phyloP scores from a whole-genome alignment of 2,888 invertebrate species.

The Tetragonula carbonaria region DNA sequence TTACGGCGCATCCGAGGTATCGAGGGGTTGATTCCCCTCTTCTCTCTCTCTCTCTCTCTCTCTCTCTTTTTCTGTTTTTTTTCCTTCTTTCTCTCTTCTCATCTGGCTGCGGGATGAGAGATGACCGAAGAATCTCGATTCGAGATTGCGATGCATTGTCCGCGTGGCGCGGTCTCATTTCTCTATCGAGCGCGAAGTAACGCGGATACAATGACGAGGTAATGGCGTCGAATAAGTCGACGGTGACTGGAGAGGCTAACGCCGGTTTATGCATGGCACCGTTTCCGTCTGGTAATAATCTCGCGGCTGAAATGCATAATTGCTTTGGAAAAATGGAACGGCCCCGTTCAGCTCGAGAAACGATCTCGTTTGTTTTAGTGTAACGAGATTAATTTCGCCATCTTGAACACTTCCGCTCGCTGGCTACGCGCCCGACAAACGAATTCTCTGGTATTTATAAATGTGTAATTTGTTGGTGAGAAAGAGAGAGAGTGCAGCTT shows the following conservation, averaged over 20 bases:
- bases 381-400: constrained; percentile 25
- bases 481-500: not conserved
- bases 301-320: constrained; percentile 25
- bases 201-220: constrained; percentile 18
- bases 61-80: not conserved
- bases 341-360: not conserved
- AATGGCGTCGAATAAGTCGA: constrained; percentile 16
- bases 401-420: not conserved
- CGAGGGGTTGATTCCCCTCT: constrained; percentile 42
- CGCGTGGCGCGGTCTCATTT: constrained; percentile 5
- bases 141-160: constrained; percentile 19
- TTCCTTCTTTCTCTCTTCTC: not conserved
- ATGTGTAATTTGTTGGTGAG: not conserved
- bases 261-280: constrained; percentile 3
- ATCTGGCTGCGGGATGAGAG: not conserved
- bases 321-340: constrained; percentile 13
- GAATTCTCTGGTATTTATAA: not conserved
- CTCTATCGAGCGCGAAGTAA: constrained; percentile 4
- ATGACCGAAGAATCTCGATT: constrained; percentile 14
- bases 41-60: not conserved
- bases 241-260: constrained; percentile 7
- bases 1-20: constrained; percentile 47
- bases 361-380: not conserved
- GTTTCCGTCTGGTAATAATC: constrained; percentile 29
- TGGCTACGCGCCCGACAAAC: not conserved